Evolutionary conservation across 1,140 invertebrate species (phyloP), one percentile per base, ranked within the genome.

Genomic region (Zaprionus capensis): DNA sequence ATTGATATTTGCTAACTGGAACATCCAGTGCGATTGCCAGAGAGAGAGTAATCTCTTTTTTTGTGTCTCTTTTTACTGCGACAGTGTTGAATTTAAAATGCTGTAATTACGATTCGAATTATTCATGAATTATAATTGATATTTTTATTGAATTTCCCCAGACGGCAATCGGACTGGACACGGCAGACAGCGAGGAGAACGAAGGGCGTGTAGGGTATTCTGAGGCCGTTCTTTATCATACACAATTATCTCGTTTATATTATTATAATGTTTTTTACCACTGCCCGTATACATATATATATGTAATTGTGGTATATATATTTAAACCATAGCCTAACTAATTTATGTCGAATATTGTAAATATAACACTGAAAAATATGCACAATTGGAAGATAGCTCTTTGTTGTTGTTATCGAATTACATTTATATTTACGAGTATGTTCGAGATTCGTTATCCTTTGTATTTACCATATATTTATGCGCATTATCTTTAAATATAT

Each of bases 331-430:
- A 80, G 70, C 62, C 79, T 90, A 90, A 77, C 85, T 90, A 90
- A 67, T 71, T 76, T 41, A 36, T 41, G 58, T 51, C 14, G 53
- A 26, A 26, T 24, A 24, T 51, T 20, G 22, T 36, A 61, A 20
- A 73, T 68, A 56, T 58, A 90, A 90, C 85, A 76, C 76, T 84
- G 75, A 78, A 84, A 87, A 76, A 91, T 90, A 90, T 90, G 81
- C 84, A 90, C 85, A 90, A 78, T 86, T 80, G 86, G 80, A 73
- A 88, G 80, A 82, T 84, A 91, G 82, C 76, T 91, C 82, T 91
- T 91, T 82, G 75, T 88, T 82, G 71, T 78, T 78, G 58, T 55
- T 36, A 46, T 41, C 53, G 38, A 36, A 62, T 59, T 69, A 73
- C 20, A 69, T 68, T 72, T 69, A 82, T 69, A 82, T 71, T 68